Base-by-base conservation (phyloP, 2,797 vertebrate genomes). In the Lutjanus campechanus region DNA sequence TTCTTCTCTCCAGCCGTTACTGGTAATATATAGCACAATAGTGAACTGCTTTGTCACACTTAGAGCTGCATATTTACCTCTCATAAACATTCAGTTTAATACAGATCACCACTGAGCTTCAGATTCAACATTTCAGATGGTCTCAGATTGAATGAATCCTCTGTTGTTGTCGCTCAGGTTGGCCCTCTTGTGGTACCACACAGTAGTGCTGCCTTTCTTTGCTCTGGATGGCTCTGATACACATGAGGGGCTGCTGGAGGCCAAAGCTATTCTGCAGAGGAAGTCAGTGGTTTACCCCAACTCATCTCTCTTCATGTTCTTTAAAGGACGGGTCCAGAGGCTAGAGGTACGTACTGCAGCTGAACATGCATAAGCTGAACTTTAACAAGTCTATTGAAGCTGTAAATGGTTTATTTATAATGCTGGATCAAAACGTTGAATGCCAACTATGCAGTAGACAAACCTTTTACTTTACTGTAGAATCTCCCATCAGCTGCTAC, bases 221-320 rank as follows among this genome's bases (percentile, higher is more conserved):
- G 98, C 98, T 77, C 95, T 99, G 91, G 98, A 99, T 40, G 98
- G 98, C 84, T 97, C 96, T 0, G 98, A 98, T 83, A 98, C 96
- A 43, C 96, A 94, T 11, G 96, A 95, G 0, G 98, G 98, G 62
- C 93, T 99, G 83, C 94, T 96, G 78, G 98, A 99, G 84, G 98
- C 98, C n/a, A 99, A 99, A 91, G 96, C 97, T 63, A 99, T 99
- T 88, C 97, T 99, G 75, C 97, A 95, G 86, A 97, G 96, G 79
- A 99, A 99, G 91, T 98, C 97, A 43, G 94, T 98, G 85, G 96
- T 97, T 82, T 99, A 99, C 89, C 98, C 98, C 66, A 98, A 99
- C 95, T 99, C 98, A 8, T 99, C 98, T 76, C 96, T 99, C 82
- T 99, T 99, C 89, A 98, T 99, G 95, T 99, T 99, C 94, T 99